Evolutionary conservation across 2,888 invertebrate species (phyloP).

Genomic region (Caenorhabditis zanzibari): DNA sequence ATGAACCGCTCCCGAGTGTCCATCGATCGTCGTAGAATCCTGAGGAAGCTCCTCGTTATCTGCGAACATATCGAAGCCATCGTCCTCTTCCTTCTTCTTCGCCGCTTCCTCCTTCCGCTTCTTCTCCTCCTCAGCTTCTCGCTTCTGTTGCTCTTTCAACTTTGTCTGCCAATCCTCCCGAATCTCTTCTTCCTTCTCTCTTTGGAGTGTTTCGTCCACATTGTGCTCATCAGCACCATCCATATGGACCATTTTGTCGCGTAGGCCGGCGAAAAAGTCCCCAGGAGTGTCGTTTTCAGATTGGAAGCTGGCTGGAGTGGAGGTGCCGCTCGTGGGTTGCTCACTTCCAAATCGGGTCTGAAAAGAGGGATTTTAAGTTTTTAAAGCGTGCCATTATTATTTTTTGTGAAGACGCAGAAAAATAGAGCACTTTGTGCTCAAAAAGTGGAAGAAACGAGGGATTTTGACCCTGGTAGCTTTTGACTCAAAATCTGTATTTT

Average conservation of each 20-base stretch:
- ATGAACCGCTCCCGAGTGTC: conserved; percentile 90
- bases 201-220: conserved; percentile 56
- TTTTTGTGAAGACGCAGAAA: too few relatives aligned
- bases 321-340: conserved; percentile 66
- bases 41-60: conserved; percentile 81
- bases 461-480: too few relatives aligned
- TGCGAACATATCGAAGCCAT: conserved; percentile 83
- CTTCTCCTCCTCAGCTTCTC: conserved; percentile 76
- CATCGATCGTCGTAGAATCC: conserved; percentile 79
- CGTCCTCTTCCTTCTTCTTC: conserved; percentile 45
- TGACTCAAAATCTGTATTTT: too few relatives aligned
- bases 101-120: conserved; percentile 31
- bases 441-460: too few relatives aligned
- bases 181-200: conserved; percentile 63
- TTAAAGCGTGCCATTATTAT: too few relatives aligned
- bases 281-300: conserved; percentile 68
- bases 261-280: conserved; percentile 78
- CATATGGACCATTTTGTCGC: conserved; percentile 79
- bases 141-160: conserved; percentile 73
- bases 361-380: neutral
- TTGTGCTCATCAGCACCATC: conserved; percentile 55
- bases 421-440: too few relatives aligned
- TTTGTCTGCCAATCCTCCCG: conserved; percentile 73
- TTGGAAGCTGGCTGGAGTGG: conserved; percentile 58
- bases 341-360: conserved; percentile 68